phyloP scores from a whole-genome alignment of 2,797 vertebrate genomes.

The Pitangus sulphuratus region DNA sequence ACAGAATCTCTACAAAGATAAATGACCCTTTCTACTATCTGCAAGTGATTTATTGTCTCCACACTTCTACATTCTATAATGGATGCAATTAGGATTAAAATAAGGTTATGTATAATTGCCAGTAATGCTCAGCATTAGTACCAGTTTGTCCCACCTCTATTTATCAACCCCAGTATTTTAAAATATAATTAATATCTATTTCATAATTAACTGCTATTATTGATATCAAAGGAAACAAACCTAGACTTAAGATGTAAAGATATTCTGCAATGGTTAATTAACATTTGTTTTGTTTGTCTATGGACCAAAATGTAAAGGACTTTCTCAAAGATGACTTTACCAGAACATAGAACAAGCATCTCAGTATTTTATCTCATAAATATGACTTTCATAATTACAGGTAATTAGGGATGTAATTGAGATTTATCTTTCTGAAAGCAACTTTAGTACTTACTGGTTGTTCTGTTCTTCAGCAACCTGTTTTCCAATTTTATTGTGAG shows the following conservation, averaged over 20 bases:
- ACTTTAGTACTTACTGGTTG: neutral
- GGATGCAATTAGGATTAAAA: slow-evolving; percentile 46
- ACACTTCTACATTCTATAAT: slow-evolving; percentile 3
- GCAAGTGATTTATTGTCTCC: slow-evolving; percentile 46
- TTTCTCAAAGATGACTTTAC: neutral
- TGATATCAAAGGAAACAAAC: neutral
- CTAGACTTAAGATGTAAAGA: neutral
- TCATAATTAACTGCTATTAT: neutral
- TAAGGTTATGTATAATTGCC: slow-evolving; percentile 27
- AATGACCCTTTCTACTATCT: slow-evolving; percentile 17
- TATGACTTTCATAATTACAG: neutral
- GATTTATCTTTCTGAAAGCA: neutral
- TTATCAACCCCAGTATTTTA: neutral
- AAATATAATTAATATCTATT: slow-evolving; percentile 28
- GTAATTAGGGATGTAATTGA: neutral
- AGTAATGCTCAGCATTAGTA: neutral
- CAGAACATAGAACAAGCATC: neutral
- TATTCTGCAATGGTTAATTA: neutral
- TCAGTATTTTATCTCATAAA: neutral
- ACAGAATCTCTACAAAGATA: neutral
- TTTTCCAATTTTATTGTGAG: neutral
- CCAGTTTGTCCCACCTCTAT: slow-evolving; percentile 1
- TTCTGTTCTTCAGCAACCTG: neutral
- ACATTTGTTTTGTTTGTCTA: neutral
- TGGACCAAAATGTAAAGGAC: neutral